Conservation (phyloP, 2,113 vertebrate genomes). For the Ailuropoda melanoleuca region DNA sequence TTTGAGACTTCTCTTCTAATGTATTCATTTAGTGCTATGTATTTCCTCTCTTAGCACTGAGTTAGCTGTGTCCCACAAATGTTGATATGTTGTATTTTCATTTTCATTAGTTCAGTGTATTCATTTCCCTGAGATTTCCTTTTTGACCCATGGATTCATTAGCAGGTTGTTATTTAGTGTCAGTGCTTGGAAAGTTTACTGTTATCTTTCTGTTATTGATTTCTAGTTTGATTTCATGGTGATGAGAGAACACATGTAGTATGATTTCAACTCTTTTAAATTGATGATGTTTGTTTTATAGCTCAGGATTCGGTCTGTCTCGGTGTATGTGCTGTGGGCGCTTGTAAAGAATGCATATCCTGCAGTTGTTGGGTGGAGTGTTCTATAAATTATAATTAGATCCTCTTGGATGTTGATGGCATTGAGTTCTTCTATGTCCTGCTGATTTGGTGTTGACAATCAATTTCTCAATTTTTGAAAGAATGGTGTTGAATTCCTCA, state of each 20-base stretch:
- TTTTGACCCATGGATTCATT: not conserved
- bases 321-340: not conserved
- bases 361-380: not conserved
- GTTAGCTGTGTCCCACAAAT: not conserved
- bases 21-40: not conserved
- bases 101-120: not conserved
- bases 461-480: not conserved
- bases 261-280: not conserved
- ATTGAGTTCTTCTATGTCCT: not conserved
- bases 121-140: not conserved
- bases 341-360: not conserved
- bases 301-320: not conserved
- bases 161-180: not conserved
- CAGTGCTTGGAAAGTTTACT: not conserved
- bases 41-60: not conserved
- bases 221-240: not conserved
- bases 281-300: not conserved
- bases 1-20: not conserved
- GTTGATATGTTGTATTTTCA: not conserved
- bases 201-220: not conserved
- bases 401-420: not conserved
- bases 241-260: not conserved
- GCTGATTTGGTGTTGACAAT: not conserved
- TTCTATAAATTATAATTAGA: not conserved
- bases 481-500: not conserved